Base-by-base conservation (phyloP, 2,888 invertebrate species). In the Sarcophaga variegata region DNA sequence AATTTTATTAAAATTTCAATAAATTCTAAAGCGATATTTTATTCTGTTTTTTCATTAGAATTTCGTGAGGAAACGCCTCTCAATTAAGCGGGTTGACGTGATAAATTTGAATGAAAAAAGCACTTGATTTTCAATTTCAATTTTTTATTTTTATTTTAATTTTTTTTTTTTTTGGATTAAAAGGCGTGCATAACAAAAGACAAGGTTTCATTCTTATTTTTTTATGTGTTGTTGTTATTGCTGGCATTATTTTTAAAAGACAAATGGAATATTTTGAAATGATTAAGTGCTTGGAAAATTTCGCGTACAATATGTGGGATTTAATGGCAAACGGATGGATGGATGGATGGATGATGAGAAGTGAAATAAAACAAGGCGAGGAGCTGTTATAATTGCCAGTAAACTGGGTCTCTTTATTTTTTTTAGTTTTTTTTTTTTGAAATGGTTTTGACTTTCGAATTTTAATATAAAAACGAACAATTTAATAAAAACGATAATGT, bases 161-260 rank as follows among this genome's bases (percentile, higher is more conserved):
- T 47, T 69, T 47, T 20, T 47, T 72, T 45, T 49, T 69, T 49
- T 49, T 79, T 66, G 59, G 17, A 75, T 8, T 37, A 70, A n/a
- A 45, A 87, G 87, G 87, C 84, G 87, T 84, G 81, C 81, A 87
- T 79, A 84, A 87, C 87, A 87, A 84, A 83, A 86, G 83, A 83
- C 81, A 87, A 84, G 78, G 59, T 81, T 84, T 81, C 47, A 60
- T 25, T 45, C n/a, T n/a, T 37, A 37, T 37, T 37, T 37, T 37
- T 37, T 37, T 37, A 0, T 2, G 37, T 37, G 37, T 37, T 37
- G 37, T 37, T 37, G 37, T 10, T 37, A 1, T 37, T 54, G 54
- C 17, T 67, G 8, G 17, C 10, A 45, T 12, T 27, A 45, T 37
- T 66, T 25, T 11, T 64, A 10, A 20, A 25, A 25, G 49, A 77